Base-by-base conservation (phyloP, 2,888 invertebrate species). In the Magallana nippona region DNA sequence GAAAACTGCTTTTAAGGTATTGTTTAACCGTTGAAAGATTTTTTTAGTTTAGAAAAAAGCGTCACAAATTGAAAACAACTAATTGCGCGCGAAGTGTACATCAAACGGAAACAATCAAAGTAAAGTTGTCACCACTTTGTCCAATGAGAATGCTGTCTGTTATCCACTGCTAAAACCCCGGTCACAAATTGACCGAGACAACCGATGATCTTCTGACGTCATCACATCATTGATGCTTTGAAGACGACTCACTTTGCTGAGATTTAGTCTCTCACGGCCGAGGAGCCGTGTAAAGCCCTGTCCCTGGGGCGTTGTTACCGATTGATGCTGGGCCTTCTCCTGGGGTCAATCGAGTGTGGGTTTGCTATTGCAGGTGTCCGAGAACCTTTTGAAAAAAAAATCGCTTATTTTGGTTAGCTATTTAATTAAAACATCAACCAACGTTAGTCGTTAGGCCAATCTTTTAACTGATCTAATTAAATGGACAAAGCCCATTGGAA, bases 281-380 rank as follows among this genome's bases (percentile, higher is more conserved):
- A 32, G 60, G 82, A 44, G 27, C 56, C 55, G 82, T 71, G 19
- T 71, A 82, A 82, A 71, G 55, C 19, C 13, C 55, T 1, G 71
- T 82, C 82, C 44, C 82, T 22, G 63, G 82, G 60, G 82, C 19
- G 32, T 82, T 32, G 71, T 82, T 71, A 82, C 71, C 17, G 27
- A 57, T 56, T 79, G 79, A 79, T 19, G 57, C 27, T 44, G 44
- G 44, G 5, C 71, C 11, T 32, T 22, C 27, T 71, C 32, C 11
- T 22, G 71, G 60, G 15, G 71, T 27, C 71, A 71, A 11, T 71
- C 27, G 22, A 27, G 71, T 22, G 22, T 71, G 71, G 27, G 10
- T 71, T 71, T 71, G 71, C 71, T 71, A 27, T 71, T 71, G 32
- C 71, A 71, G 71, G 71, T 71, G 71, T 71, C 71, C 71, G 13